phyloP scores from a whole-genome alignment of 1,140 invertebrate genomes.

The Drosophila aff. region DNA sequence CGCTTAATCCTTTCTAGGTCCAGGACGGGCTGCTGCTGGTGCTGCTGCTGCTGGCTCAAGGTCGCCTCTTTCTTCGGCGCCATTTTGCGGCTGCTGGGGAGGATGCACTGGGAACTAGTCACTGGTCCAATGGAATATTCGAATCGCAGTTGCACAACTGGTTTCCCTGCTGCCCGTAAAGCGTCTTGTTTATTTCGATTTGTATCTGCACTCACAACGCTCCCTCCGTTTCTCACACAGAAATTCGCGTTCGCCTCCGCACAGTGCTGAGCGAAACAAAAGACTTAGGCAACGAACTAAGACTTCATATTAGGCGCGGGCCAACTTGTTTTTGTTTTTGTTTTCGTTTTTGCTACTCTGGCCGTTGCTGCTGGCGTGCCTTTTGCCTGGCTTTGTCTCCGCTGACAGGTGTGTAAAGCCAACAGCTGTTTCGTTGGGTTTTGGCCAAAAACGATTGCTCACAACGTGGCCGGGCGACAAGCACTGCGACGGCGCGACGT shows the following conservation, averaged over 20 bases:
- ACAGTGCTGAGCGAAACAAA: constrained; percentile 58
- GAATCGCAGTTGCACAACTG: constrained; percentile 74
- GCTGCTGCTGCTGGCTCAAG: constrained; percentile 66
- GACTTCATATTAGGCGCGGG: constrained; percentile 55
- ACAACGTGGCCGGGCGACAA: constrained; percentile 45
- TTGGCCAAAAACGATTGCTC: constrained; percentile 26
- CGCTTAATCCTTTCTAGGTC: constrained; percentile 82
- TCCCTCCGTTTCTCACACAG: constrained; percentile 40
- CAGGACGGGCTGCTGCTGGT: constrained; percentile 66
- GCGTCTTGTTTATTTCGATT: constrained; percentile 63
- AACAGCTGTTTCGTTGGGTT: constrained; percentile 49
- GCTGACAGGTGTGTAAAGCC: constrained; percentile 21
- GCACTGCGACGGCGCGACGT: constrained; percentile 21
- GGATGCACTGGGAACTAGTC: constrained; percentile 48
- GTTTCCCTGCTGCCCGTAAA: constrained; percentile 63
- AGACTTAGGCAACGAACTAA: constrained; percentile 75
- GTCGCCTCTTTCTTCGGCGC: constrained; percentile 79
- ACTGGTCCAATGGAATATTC: constrained; percentile 51
- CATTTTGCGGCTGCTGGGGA: constrained; percentile 41
- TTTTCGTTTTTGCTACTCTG: constrained; percentile 8
- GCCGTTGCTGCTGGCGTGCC: neutral
- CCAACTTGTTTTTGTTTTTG: constrained; percentile 14
- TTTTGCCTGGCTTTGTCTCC: neutral
- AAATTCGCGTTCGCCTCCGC: constrained; percentile 62
- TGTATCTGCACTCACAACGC: constrained; percentile 42